These are phyloP conservation scores for Galeopterus variegatus DNA, from an alignment of 2,113 vertebrate species.

Conservation along the genomic window DNA sequence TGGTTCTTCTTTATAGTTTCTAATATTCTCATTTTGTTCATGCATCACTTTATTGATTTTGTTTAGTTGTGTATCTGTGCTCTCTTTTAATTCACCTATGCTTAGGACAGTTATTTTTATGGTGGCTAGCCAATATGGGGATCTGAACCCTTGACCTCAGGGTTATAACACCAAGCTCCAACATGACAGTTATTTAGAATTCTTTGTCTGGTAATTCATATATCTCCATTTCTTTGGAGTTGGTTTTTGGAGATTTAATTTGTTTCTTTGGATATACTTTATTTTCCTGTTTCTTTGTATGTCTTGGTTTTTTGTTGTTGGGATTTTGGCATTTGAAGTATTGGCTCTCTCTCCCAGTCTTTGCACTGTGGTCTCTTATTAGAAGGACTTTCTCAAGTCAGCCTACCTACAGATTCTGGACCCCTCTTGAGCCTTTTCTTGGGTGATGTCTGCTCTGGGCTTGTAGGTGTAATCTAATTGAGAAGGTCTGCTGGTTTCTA, in stretches of 20 bases:
- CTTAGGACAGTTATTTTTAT: neutral
- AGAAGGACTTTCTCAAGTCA: neutral
- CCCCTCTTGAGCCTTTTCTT: neutral
- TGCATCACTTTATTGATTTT: neutral
- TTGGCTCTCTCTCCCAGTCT: neutral
- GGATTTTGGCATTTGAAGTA: neutral
- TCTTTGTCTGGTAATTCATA: neutral
- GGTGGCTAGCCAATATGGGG: too few species aligned
- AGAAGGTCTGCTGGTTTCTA: neutral
- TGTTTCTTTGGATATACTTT: neutral
- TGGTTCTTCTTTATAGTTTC: neutral
- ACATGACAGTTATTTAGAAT: constrained; percentile 10
- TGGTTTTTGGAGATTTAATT: neutral
- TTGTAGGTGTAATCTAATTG: neutral
- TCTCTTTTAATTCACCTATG: neutral
- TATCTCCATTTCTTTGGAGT: neutral
- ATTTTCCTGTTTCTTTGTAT: neutral
- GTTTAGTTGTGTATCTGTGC: neutral
- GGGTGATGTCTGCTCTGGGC: neutral
- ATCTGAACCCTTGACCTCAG: too few species aligned
- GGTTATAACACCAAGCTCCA: too few species aligned
- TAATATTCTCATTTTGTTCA: neutral
- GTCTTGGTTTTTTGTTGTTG: neutral
- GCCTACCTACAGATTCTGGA: neutral
- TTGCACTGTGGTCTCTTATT: neutral